Evolutionary conservation across 2,113 vertebrate genomes (phyloP).

Genomic region (Podarcis cretensis): DNA sequence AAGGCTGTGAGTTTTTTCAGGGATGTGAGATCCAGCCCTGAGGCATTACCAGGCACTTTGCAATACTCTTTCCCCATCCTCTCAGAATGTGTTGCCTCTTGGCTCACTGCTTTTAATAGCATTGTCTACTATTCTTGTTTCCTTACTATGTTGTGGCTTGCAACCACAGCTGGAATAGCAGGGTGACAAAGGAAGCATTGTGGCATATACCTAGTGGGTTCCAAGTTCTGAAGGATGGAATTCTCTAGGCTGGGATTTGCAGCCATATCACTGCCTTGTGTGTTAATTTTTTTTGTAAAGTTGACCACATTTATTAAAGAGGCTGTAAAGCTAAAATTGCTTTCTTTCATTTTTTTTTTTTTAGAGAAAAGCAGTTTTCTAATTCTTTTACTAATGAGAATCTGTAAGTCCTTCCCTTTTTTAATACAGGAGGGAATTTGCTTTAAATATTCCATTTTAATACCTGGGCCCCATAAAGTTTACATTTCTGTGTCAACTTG

Average conservation of each 20-base stretch:
- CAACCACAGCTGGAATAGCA: neutral
- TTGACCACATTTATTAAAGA: conserved; percentile 42
- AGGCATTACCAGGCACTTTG: neutral
- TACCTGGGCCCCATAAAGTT: neutral
- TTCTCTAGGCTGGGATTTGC: neutral
- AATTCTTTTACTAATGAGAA: neutral
- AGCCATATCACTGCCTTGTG: conserved; percentile 38
- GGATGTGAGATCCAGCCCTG: neutral
- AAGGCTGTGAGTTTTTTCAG: neutral
- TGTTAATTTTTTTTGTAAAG: conserved; percentile 52
- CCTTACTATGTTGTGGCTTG: neutral
- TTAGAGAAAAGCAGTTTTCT: conserved; percentile 22
- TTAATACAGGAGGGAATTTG: neutral
- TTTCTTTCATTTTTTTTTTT: neutral
- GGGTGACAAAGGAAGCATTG: neutral
- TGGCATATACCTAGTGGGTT: neutral
- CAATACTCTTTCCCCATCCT: neutral
- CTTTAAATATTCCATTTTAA: neutral
- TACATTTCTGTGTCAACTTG: neutral
- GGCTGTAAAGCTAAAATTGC: neutral
- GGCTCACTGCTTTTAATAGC: neutral
- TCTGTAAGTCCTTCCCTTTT: conserved; percentile 47
- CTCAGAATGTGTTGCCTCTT: neutral
- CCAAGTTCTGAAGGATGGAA: neutral
- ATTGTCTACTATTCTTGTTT: neutral